phyloP scores from a whole-genome alignment of 2,113 vertebrate genomes.

The Syrrhaptes paradoxus region DNA sequence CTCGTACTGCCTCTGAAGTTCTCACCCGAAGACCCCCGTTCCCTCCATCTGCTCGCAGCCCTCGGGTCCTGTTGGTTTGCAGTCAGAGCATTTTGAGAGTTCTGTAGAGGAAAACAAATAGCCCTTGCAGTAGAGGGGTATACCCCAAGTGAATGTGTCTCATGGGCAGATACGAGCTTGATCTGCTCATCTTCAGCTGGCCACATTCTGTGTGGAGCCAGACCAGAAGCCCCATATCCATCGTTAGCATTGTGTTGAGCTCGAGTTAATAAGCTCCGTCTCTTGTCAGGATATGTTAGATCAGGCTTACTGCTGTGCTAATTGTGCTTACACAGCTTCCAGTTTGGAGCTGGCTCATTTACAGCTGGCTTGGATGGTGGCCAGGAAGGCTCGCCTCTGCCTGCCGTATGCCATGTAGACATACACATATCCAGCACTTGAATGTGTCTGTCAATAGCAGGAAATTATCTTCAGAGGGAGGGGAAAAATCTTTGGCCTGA shows the following conservation, averaged over 20 bases:
- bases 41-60: neutral
- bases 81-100: neutral
- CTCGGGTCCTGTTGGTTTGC: neutral
- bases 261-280: slow-evolving; percentile 43
- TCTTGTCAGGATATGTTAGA: slow-evolving; percentile 61
- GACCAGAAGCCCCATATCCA: neutral
- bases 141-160: neutral
- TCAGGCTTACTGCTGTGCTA: slow-evolving; percentile 67
- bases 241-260: neutral
- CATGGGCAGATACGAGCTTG: neutral
- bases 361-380: slow-evolving; percentile 58
- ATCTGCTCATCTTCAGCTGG: neutral
- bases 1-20: neutral
- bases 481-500: slow-evolving; percentile 30
- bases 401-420: slow-evolving; percentile 38
- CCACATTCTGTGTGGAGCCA: neutral
- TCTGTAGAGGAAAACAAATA: neutral
- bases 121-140: neutral
- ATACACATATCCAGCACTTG: neutral
- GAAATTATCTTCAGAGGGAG: slow-evolving; percentile 50
- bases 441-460: slow-evolving; percentile 54
- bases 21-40: neutral
- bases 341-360: slow-evolving; percentile 69
- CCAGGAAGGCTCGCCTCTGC: slow-evolving; percentile 52
- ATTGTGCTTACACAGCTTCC: slow-evolving; percentile 70